phyloP scores from a whole-genome alignment of 2,797 vertebrate genomes.

The Cyprinella venusta region DNA sequence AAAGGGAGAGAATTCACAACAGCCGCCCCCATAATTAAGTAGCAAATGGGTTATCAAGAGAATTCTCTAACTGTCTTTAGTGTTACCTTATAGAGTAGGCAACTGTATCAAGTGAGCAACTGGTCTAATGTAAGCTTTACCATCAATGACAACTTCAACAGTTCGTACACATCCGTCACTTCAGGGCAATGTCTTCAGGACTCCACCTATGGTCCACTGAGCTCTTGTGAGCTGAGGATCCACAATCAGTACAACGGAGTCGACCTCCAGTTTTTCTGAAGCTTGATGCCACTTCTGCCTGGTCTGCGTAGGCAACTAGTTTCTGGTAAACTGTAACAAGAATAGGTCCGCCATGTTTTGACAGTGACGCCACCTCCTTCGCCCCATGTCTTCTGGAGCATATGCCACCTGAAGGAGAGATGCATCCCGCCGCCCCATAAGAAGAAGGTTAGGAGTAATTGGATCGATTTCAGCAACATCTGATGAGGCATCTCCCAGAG shows the following conservation, averaged over 20 bases:
- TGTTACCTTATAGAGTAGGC: neutral
- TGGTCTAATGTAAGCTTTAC: neutral
- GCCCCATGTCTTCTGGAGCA: neutral
- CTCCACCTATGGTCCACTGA: no score
- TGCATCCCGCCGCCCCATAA: neutral
- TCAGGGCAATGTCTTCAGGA: no score
- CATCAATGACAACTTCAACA: neutral
- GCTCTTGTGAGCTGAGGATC: no score
- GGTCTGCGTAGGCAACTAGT: neutral
- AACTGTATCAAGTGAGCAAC: neutral
- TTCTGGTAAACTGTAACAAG: neutral
- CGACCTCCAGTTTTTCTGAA: neutral
- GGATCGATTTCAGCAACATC: neutral
- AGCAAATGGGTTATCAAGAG: neutral
- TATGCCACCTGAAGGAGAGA: neutral
- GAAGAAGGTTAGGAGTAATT: neutral
- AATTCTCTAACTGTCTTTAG: neutral
- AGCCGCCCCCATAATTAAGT: slow-evolving; percentile 21
- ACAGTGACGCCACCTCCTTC: neutral
- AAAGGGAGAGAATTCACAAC: slow-evolving; percentile 1
- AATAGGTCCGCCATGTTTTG: neutral
- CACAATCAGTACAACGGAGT: neutral
- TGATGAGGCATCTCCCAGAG: neutral
- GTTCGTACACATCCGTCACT: no score
- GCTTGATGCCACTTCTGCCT: neutral